Percentiles rank a stretch among this genome's conserved stretches.
These are phyloP conservation scores for Hypsopygia costalis DNA, from an alignment of 2,888 invertebrate genomes.

Conservation along the genomic window DNA sequence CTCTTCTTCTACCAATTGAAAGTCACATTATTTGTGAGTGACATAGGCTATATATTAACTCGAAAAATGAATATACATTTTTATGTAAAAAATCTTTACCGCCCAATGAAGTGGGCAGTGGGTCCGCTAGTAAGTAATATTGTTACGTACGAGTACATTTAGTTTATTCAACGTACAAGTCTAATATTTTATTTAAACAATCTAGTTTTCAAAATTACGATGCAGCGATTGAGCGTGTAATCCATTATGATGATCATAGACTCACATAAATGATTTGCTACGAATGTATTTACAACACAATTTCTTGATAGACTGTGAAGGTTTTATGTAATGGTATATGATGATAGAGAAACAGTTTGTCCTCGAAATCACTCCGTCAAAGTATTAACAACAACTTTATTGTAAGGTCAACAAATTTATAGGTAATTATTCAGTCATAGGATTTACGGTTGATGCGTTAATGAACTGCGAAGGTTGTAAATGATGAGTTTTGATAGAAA, in stretches of 20 bases:
- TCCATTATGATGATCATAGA: background rate
- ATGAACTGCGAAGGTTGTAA: conserved; percentile 1
- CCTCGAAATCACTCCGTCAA: background rate
- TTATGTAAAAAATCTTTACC: no score
- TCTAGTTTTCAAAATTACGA: no score
- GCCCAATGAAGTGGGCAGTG: no score
- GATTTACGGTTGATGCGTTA: background rate
- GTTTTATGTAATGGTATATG: background rate
- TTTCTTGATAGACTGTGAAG: background rate
- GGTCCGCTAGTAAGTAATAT: no score
- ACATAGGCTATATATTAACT: no score
- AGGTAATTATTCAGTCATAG: background rate
- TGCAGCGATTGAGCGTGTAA: no score
- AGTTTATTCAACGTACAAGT: no score
- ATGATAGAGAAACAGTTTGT: background rate
- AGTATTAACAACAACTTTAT: background rate
- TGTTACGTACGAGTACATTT: no score
- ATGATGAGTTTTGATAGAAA: background rate
- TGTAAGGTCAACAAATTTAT: background rate
- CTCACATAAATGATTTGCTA: background rate
- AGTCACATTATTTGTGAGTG: no score
- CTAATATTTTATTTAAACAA: no score
- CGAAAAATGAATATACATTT: no score
- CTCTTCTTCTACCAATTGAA: no score
- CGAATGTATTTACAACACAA: background rate